phyloP scores from a whole-genome alignment of 2,888 invertebrate species.

The Metellina segmentata region DNA sequence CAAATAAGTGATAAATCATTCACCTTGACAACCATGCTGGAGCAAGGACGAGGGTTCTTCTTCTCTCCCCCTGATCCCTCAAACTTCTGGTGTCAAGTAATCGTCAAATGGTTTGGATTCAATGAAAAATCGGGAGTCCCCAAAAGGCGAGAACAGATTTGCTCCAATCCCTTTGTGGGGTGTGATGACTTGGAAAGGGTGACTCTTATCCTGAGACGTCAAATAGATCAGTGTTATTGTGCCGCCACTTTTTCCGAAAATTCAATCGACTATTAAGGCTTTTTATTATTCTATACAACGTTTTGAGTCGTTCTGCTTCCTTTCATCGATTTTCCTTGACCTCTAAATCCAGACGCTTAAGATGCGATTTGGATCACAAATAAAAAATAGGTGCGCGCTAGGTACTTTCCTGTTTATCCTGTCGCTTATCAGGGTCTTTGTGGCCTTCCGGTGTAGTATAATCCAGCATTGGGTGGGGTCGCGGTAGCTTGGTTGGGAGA shows the following conservation, averaged over 20 bases:
- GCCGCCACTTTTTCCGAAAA: constrained; percentile 49
- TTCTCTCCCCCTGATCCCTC: not conserved
- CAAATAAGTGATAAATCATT: constrained; percentile 69
- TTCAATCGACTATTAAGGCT: constrained; percentile 61
- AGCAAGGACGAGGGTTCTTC: constrained; percentile 1
- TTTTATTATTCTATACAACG: constrained; percentile 17
- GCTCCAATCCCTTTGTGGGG: constrained; percentile 48
- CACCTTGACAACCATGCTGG: constrained; percentile 66
- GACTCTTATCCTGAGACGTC: constrained; percentile 37
- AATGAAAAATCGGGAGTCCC: constrained; percentile 35
- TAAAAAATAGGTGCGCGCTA: too few species aligned
- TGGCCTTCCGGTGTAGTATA: too few species aligned
- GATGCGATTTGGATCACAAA: too few species aligned
- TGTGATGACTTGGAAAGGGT: constrained; percentile 35
- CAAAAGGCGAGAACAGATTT: constrained; percentile 49
- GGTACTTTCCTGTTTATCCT: too few species aligned
- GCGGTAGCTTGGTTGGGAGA: too few species aligned
- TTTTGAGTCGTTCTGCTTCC: not conserved
- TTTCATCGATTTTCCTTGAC: not conserved
- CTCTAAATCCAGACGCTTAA: too few species aligned
- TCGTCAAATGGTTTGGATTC: constrained; percentile 47
- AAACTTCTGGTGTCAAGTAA: constrained; percentile 54
- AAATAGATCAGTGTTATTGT: constrained; percentile 62
- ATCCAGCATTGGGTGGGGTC: too few species aligned
- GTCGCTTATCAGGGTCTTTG: too few species aligned